Base-by-base conservation (phyloP, 2,797 vertebrate genomes). In the Babyrousa celebensis region DNA sequence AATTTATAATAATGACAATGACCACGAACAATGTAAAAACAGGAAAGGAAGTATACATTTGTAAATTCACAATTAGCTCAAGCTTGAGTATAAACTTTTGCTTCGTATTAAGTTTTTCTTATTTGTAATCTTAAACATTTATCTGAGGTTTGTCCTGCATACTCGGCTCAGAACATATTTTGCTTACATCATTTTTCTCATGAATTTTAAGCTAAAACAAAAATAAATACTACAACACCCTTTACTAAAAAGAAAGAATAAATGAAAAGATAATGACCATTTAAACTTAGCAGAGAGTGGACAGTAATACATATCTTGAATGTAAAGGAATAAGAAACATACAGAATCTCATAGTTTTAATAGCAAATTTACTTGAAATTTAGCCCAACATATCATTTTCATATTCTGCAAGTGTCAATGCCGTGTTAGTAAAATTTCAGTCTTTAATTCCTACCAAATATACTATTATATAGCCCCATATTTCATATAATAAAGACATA, bases 401-500 rank as follows among this genome's bases (percentile, higher is more conserved):
- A 95, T 93, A 12, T 20, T 95, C 90, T 68, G 89, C 58, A 96
- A 83, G 86, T 85, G 91, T 85, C 94, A 74, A 36, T 85, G 29
- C 27, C 27, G 62, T 97, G 96, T 97, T 58, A 91, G 43, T 71
- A 87, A 56, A 36, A 97, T 96, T 94, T 79, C 27, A 89, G 27
- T 91, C 60, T 60, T 92, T 68, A 96, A 23, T 25, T 8, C 21
- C 70, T 85, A 89, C 68, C 11, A 25, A 12, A 89, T 54, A 40
- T 52, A 20, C 91, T 82, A 90, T 70, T 96, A 90, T 67, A 25
- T 56, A 97, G 93, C 70, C 25, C 25, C n/a, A 87, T 86, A 75
- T 87, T 92, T 94, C 27, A 94, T 21, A 92, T 82, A 98, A 96
- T 85, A 94, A 97, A 97, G 96, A 95, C 43, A 89, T 48, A 71